A percentile compares a stretch with the other conserved stretches of the same genome.
Conservation (phyloP, 30 jellyfish, hydroid and myxozoan genomes). For the Aurelia aurita complex sp. Pacific region DNA sequence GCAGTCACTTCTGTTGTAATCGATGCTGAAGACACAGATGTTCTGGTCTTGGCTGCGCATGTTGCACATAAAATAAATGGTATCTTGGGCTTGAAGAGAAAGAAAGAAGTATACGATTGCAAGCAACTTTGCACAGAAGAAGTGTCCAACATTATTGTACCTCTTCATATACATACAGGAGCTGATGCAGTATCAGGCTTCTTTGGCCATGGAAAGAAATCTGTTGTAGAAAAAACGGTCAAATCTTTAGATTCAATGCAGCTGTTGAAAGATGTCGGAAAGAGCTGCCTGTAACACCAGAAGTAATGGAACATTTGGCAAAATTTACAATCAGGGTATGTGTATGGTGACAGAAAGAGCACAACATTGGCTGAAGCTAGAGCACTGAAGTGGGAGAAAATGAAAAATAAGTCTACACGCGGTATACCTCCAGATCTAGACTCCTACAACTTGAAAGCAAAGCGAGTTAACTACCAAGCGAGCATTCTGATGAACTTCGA, state of each 20-base stretch:
- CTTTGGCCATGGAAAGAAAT: not conserved
- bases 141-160: slow-evolving; percentile 30
- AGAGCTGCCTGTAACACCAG: slow-evolving; percentile 30
- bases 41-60: slow-evolving; percentile 32
- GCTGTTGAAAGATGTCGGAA: slow-evolving; percentile 11
- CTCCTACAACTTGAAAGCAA: no score
- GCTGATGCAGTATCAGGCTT: slow-evolving; percentile 33
- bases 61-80: slow-evolving; percentile 19
- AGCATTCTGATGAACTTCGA: no score
- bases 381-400: no score
- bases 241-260: not conserved
- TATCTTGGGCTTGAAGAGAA: not conserved
- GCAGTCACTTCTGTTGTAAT: not conserved
- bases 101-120: slow-evolving; percentile 22
- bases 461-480: no score
- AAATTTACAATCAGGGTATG: slow-evolving; percentile 10
- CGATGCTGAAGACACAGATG: slow-evolving; percentile 26
- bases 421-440: no score
- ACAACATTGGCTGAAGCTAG: no score
- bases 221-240: no score
- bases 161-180: slow-evolving; percentile 41
- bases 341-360: not conserved
- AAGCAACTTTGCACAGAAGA: slow-evolving; percentile 31
- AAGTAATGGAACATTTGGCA: slow-evolving; percentile 20
- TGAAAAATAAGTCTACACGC: no score